These are phyloP conservation scores for Carcharodon carcharias DNA, from an alignment of 2,797 vertebrate genomes.

Conservation along the genomic window DNA sequence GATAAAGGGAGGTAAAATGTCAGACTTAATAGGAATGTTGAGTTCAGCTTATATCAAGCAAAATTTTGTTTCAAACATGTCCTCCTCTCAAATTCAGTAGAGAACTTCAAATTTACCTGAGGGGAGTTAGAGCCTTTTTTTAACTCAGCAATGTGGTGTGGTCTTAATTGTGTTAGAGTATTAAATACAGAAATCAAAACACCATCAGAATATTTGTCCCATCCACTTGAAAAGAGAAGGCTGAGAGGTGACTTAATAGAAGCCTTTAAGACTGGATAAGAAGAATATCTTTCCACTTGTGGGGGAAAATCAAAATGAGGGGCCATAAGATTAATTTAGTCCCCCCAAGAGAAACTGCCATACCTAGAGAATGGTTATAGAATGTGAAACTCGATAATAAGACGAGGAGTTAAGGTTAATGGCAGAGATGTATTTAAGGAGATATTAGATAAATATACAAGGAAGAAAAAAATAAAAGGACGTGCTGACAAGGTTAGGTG, in stretches of 20 bases:
- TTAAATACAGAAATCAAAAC: neutral
- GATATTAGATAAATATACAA: neutral
- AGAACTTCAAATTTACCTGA: neutral
- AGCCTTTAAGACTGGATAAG: neutral
- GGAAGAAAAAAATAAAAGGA: neutral
- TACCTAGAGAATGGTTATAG: neutral
- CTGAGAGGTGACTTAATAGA: neutral
- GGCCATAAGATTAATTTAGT: neutral
- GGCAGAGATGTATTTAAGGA: neutral
- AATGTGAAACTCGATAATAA: neutral
- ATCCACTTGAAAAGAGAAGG: neutral
- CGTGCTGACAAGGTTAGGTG: neutral
- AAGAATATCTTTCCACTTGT: neutral
- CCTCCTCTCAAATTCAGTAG: too few species aligned
- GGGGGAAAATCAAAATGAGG: neutral
- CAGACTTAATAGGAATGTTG: too few species aligned
- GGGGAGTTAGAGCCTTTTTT: neutral
- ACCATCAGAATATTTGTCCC: neutral
- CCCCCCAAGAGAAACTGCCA: neutral
- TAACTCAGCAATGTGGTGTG: neutral
- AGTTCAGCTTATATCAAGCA: neutral
- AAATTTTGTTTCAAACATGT: neutral
- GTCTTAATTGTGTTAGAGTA: neutral
- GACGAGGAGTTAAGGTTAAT: neutral
- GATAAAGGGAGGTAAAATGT: too few species aligned